Evolutionary conservation across 2,113 vertebrate species (phyloP), one percentile per base, ranked within the genome.

Genomic region (Tricholaema leucomelas): DNA sequence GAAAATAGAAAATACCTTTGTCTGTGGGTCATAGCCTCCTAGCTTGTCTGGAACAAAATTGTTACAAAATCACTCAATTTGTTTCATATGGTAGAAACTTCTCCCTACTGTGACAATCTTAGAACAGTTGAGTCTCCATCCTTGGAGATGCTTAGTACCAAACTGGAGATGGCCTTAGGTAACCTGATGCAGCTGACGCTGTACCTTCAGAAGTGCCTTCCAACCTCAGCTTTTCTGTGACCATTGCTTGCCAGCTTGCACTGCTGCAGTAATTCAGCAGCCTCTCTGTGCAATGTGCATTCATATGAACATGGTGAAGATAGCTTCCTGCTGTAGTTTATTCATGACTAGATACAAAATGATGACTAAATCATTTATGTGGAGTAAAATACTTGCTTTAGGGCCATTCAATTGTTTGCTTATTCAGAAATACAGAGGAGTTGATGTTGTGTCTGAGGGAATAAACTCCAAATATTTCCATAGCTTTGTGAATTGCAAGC

Each of bases 1-100:
- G 90, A 71, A 92, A 95, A 79, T 59, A 67, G 87, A 93, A 50
- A 23, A 40, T 65, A 46, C 9, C 33, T 88, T 81, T 93, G 40
- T 59, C 21, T 72, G 66, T 25, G 21, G 35, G 30, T 85, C 30
- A 8, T 95, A 56, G 65, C 63, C 91, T 94, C 56, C 21, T 90
- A 46, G 33, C 56, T 95, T 31, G 7, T 93, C 79, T 79, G 59
- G 87, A 92, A 67, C 30, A 60, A 92, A 91, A 21, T 61, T 54
- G 72, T 8, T 4, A 19, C 35, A 86, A 66, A 90, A 87, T 87
- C 42, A 50, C 75, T 73, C 40, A 50, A 6, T 89, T 74, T 48
- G 11, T 84, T 79, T 79, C 0, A 9, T 25, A 35, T 66, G 44
- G 54, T 81, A 78, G 16, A 40, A 40, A 72, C 81, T 90, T 94